phyloP scores from a whole-genome alignment of 2,113 vertebrate species.

The Aptenodytes forsteri region DNA sequence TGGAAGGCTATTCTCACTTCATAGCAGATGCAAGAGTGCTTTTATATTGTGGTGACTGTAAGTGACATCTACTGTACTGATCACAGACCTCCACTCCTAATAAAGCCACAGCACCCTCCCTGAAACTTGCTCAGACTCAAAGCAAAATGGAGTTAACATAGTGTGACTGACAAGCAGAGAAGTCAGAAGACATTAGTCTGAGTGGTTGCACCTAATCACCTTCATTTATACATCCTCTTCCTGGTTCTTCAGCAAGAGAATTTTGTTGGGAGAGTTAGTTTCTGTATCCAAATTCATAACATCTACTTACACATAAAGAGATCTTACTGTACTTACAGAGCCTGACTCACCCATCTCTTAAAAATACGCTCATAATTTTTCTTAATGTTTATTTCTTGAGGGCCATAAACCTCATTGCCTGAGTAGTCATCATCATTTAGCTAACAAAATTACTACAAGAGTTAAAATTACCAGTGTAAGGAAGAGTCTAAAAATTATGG shows the following conservation, averaged over 20 bases:
- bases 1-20: neutral
- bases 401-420: neutral
- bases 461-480: neutral
- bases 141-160: neutral
- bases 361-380: neutral
- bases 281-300: neutral
- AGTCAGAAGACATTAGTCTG: neutral
- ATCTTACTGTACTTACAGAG: neutral
- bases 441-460: neutral
- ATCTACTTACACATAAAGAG: neutral
- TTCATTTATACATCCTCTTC: neutral
- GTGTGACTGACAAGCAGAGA: neutral
- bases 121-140: neutral
- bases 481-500: neutral
- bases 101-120: neutral
- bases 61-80: neutral
- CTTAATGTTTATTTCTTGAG: neutral
- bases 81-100: neutral
- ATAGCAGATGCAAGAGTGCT: neutral
- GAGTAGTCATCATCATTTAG: neutral
- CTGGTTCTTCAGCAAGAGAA: neutral
- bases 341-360: neutral
- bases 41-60: neutral
- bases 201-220: neutral
- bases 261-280: neutral